phyloP scores from a whole-genome alignment of 2,113 vertebrate genomes.

The Piaya cayana region DNA sequence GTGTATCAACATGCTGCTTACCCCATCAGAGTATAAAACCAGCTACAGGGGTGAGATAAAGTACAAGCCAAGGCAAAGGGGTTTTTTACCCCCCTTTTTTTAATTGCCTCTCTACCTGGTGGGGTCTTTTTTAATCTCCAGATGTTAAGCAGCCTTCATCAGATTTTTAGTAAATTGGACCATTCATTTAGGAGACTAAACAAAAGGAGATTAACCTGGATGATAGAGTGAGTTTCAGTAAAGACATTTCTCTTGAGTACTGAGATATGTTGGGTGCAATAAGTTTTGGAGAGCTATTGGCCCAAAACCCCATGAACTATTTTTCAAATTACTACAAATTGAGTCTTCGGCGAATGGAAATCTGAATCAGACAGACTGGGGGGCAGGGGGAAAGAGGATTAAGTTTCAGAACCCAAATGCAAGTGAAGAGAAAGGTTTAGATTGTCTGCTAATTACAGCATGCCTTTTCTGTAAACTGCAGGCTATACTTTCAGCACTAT shows the following conservation, averaged over 20 bases:
- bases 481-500: neutral
- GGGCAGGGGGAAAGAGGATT: neutral
- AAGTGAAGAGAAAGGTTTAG: neutral
- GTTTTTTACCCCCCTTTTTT: rapidly evolving
- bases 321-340: neutral
- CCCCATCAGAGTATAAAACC: neutral
- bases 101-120: neutral
- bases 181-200: neutral
- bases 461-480: neutral
- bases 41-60: constrained; percentile 33
- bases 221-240: neutral
- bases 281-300: neutral
- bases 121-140: neutral
- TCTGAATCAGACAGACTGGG: neutral
- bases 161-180: neutral
- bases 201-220: neutral
- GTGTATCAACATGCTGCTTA: neutral
- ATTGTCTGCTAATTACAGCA: neutral
- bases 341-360: neutral
- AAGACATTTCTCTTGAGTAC: neutral
- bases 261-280: neutral
- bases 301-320: neutral
- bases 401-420: neutral
- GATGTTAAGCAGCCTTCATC: neutral
- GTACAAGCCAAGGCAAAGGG: neutral